Conservation (phyloP, 2,797 vertebrate genomes). For the Todus mexicanus region DNA sequence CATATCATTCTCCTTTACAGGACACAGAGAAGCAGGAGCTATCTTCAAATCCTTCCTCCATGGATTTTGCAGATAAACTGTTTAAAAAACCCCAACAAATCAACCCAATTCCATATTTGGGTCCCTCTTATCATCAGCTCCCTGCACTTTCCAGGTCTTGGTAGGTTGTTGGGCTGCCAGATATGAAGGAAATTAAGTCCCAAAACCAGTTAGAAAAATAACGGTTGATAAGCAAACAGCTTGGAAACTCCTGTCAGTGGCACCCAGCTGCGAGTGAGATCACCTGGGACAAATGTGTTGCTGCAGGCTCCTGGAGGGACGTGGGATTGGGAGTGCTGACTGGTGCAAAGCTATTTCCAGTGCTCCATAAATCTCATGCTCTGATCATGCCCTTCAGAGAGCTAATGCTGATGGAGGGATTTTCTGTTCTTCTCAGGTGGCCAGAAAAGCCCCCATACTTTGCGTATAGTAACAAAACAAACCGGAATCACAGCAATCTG, state of each 20-base stretch:
- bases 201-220: background rate
- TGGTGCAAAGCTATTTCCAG: constrained; percentile 18
- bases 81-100: background rate
- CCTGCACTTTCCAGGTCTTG: background rate
- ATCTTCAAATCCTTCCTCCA: background rate
- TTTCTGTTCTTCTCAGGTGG: background rate
- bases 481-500: background rate
- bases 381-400: background rate
- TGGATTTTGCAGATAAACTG: background rate
- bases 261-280: background rate
- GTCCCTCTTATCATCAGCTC: background rate
- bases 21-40: background rate
- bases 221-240: background rate
- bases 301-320: background rate
- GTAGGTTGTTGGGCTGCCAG: background rate
- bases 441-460: background rate
- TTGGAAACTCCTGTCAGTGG: background rate
- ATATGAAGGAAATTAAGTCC: background rate
- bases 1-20: background rate
- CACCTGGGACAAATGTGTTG: background rate
- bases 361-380: background rate
- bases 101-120: background rate
- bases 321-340: background rate
- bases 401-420: background rate
- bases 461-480: background rate